Conservation (phyloP, 2,113 vertebrate species). For the Gnathonemus longibarbis region DNA sequence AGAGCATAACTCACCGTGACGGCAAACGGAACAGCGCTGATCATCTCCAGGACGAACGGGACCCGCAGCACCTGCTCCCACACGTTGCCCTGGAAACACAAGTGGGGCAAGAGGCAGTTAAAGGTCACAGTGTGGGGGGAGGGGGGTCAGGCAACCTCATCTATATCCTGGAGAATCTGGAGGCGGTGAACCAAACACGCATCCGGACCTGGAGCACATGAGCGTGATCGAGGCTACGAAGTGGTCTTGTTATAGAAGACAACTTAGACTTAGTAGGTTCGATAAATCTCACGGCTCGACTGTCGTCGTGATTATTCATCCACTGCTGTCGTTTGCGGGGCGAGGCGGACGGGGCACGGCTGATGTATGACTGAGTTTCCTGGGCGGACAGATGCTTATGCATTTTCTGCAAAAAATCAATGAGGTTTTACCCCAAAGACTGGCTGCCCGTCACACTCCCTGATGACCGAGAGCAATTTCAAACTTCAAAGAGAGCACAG, state of each 20-base stretch:
- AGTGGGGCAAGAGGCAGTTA: not conserved
- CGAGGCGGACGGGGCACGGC: not conserved
- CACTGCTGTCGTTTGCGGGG: not conserved
- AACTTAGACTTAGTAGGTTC: not conserved
- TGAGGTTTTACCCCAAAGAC: slow-evolving; percentile 46
- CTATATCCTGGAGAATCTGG: not conserved
- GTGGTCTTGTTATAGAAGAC: not conserved
- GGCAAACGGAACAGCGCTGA: slow-evolving; percentile 70
- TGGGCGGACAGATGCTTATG: slow-evolving; percentile 46
- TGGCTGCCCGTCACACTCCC: slow-evolving; percentile 28
- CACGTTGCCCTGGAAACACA: slow-evolving; percentile 71
- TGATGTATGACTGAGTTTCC: slow-evolving; percentile 39
- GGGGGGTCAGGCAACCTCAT: not conserved
- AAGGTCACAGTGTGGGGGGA: not conserved
- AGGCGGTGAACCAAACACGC: not conserved
- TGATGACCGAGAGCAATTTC: not conserved
- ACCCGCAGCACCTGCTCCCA: slow-evolving; percentile 74
- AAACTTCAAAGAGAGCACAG: not conserved
- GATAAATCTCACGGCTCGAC: not conserved
- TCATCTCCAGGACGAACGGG: slow-evolving; percentile 74
- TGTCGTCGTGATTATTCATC: not conserved
- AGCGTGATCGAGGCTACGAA: not conserved
- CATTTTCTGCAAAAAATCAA: slow-evolving; percentile 49
- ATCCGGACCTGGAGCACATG: not conserved
- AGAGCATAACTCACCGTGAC: slow-evolving; percentile 64